A percentile compares a stretch with the other conserved stretches of the same genome.
Conservation (phyloP, 2,888 invertebrate species). For the Andrena minutula region DNA sequence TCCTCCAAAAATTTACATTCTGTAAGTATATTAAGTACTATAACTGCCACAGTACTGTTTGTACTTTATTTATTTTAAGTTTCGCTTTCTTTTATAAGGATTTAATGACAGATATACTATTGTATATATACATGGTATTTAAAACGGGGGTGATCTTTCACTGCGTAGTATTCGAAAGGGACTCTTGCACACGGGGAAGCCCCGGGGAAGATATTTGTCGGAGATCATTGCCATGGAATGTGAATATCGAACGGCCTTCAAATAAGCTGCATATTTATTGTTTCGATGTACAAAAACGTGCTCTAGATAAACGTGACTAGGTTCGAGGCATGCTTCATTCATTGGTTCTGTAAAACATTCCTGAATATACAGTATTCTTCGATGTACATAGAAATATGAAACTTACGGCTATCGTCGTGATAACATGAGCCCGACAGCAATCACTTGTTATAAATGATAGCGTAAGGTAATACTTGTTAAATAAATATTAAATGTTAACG, state of each 20-base stretch:
- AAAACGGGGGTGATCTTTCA: slow-evolving; percentile 42
- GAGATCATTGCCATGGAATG: slow-evolving; percentile 60
- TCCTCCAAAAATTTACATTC: slow-evolving; percentile 49
- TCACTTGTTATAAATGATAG: slow-evolving; percentile 66
- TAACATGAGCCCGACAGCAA: slow-evolving; percentile 52
- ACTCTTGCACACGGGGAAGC: slow-evolving; percentile 32
- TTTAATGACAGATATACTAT: slow-evolving; percentile 53
- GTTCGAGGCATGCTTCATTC: slow-evolving; percentile 41
- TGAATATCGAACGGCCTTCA: slow-evolving; percentile 69
- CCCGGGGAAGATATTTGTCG: slow-evolving; percentile 29
- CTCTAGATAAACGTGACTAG: slow-evolving; percentile 40
- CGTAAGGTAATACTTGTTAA: slow-evolving; percentile 65
- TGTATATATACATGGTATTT: slow-evolving; percentile 70
- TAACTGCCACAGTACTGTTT: slow-evolving; percentile 66
- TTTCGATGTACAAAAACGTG: slow-evolving; percentile 56
- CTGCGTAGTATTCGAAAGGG: slow-evolving; percentile 30
- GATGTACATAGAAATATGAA: slow-evolving; percentile 62
- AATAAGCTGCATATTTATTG: slow-evolving; percentile 61
- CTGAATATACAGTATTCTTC: slow-evolving; percentile 60
- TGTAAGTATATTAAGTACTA: slow-evolving; percentile 64
- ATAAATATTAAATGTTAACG: slow-evolving; percentile 71
- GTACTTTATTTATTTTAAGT: slow-evolving; percentile 60
- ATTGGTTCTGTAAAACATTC: slow-evolving; percentile 67
- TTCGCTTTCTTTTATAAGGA: slow-evolving; percentile 41
- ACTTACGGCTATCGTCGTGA: slow-evolving; percentile 40